These are phyloP conservation scores for Polyploca ridens DNA, from an alignment of 2,888 invertebrate species.

Conservation along the genomic window DNA sequence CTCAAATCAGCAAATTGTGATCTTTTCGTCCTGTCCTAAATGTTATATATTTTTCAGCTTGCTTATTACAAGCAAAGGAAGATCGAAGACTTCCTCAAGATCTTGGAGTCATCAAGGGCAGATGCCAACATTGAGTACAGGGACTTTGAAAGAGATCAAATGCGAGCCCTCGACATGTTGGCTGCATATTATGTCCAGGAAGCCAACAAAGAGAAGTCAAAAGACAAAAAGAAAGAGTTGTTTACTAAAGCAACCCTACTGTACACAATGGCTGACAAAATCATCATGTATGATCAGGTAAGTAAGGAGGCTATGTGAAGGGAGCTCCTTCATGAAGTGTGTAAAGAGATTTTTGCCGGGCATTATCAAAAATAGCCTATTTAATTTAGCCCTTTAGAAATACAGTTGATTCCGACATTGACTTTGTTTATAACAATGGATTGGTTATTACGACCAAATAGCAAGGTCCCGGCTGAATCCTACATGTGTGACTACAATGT, in stretches of 20 bases:
- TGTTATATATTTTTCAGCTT: constrained; percentile 84
- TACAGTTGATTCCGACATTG: too few species aligned
- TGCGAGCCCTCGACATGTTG: constrained; percentile 98
- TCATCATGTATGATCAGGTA: constrained; percentile 99
- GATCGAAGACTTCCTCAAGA: constrained; percentile 96
- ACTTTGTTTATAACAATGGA: too few species aligned
- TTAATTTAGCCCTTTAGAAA: too few species aligned
- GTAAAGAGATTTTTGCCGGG: too few species aligned
- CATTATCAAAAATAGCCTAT: too few species aligned
- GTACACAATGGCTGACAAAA: constrained; percentile 99
- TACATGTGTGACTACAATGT: too few species aligned
- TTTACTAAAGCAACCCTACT: constrained; percentile 98
- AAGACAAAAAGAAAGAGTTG: constrained; percentile 96
- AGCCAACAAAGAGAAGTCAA: constrained; percentile 97
- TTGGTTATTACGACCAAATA: too few species aligned
- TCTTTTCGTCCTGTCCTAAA: constrained; percentile 1
- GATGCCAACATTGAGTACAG: constrained; percentile 94
- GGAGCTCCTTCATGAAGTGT: too few species aligned
- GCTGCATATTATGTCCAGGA: constrained; percentile 99
- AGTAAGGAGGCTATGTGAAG: constrained; percentile 26
- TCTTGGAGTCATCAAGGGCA: constrained; percentile 93
- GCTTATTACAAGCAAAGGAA: constrained; percentile 98
- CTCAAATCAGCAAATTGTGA: neutral
- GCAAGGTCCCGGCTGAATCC: too few species aligned
- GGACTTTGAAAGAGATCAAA: constrained; percentile 98